Base-by-base conservation (phyloP, 2,888 invertebrate species). In the Cephus pygmeus region DNA sequence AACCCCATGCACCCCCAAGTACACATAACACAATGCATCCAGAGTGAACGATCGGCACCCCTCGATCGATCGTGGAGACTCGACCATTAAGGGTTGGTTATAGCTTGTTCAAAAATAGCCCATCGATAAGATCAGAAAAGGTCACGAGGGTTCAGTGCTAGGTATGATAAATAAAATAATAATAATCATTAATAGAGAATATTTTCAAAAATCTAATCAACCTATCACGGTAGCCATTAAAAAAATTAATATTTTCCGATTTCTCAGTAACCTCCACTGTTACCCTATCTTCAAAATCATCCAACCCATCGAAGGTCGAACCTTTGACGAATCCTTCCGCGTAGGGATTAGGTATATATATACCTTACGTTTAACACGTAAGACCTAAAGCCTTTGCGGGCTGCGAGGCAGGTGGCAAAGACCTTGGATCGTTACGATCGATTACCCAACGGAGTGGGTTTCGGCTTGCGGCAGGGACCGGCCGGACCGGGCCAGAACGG, bases 381-480 rank as follows among this genome's bases (percentile, higher is more conserved):
- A 31, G 11, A n/a, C 35, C 34, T 33, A 33, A 23, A 35, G 31
- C 33, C 69, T 68, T 30, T 15, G 34, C 56, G 56, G 23, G 69
- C 35, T 68, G 35, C 77, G 80, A 83, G 87, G 86, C 88, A 88
- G 87, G 88, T 88, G 88, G 88, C 86, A 88, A 87, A 88, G 88
- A 88, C 88, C 88, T 88, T 88, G 88, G 87, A 78, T 77, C 81
- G 83, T 85, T 81, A 85, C 88, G 87, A 88, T 87, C 88, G 87
- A 88, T 88, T 88, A 87, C 84, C 87, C 87, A 88, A 87, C 85
- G 82, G 80, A 80, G 81, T 83, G 79, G 83, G 85, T 86, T 86
- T 85, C 81, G 80, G 81, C 76, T 79, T 35, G 75, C 71, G 74
- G 74, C 74, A 12, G 35, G 74, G 30, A 31, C 74, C 74, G 74